These are phyloP conservation scores for Tiphia femorata DNA, from an alignment of 2,888 invertebrate genomes.

Conservation along the genomic window DNA sequence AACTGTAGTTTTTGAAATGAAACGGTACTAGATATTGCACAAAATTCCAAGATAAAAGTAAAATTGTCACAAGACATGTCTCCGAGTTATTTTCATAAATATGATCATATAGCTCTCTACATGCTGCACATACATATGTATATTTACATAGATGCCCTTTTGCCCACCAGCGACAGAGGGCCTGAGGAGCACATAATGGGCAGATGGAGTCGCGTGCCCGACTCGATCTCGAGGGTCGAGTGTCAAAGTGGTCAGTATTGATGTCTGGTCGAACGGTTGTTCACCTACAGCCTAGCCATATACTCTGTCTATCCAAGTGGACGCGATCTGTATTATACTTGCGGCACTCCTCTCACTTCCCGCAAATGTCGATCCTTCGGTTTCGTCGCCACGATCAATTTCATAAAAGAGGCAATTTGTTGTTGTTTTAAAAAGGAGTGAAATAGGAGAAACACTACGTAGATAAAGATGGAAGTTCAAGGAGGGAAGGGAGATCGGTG, in stretches of 20 bases:
- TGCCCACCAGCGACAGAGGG: too few relatives aligned
- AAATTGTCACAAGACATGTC: too few relatives aligned
- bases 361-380: conserved; percentile 20
- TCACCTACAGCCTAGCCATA: conserved; percentile 18
- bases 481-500: background rate
- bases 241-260: conserved; percentile 50
- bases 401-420: conserved; percentile 57
- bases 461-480: conserved; percentile 19
- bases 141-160: too few relatives aligned
- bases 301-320: too few relatives aligned
- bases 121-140: too few relatives aligned
- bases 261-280: conserved; percentile 22
- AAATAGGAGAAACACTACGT: conserved; percentile 29
- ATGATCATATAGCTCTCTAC: too few relatives aligned
- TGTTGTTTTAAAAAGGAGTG: too few relatives aligned
- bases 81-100: too few relatives aligned
- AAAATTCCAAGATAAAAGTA: too few relatives aligned
- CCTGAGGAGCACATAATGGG: conserved; percentile 12
- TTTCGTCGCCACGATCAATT: conserved; percentile 59
- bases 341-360: conserved; percentile 1
- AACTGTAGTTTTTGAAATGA: too few relatives aligned
- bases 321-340: background rate
- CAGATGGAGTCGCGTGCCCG: conserved; percentile 17
- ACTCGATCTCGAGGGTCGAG: conserved; percentile 38
- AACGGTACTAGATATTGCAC: too few relatives aligned